These are phyloP conservation scores for Nibea albiflora DNA, from an alignment of 2,113 vertebrate genomes.

Conservation along the genomic window DNA sequence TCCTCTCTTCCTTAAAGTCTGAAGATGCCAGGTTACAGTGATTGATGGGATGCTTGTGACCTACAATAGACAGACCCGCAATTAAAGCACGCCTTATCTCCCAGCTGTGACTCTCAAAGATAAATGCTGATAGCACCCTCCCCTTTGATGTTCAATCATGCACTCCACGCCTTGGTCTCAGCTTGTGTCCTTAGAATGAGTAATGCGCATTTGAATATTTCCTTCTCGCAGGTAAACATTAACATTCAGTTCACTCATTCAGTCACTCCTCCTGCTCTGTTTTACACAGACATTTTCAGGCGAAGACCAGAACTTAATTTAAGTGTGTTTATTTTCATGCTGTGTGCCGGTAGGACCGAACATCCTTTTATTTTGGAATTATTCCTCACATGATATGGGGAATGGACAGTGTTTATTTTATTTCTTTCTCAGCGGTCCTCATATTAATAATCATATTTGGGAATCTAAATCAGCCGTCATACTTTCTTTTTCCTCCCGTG, in stretches of 20 bases:
- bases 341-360: conserved; percentile 19
- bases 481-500: background rate
- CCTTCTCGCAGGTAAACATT: conserved; percentile 66
- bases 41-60: conserved; percentile 77
- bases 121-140: conserved; percentile 70
- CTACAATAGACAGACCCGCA: conserved; percentile 72
- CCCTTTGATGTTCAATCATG: conserved; percentile 72
- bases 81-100: conserved; percentile 71
- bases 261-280: conserved; percentile 43
- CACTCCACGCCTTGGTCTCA: conserved; percentile 54
- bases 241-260: conserved; percentile 60
- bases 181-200: conserved; percentile 69
- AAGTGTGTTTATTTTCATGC: conserved; percentile 38
- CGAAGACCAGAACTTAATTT: conserved; percentile 41
- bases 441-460: background rate
- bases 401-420: conserved; percentile 1
- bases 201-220: conserved; percentile 72
- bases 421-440: background rate
- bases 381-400: conserved; percentile 15
- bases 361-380: conserved; percentile 31
- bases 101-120: conserved; percentile 66
- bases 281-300: conserved; percentile 20
- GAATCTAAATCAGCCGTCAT: background rate
- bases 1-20: conserved; percentile 52
- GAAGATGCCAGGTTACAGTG: conserved; percentile 59